Evolutionary conservation across 2,888 invertebrate genomes (phyloP), one percentile per base, ranked within the genome.

Genomic region (Plebejus argus): DNA sequence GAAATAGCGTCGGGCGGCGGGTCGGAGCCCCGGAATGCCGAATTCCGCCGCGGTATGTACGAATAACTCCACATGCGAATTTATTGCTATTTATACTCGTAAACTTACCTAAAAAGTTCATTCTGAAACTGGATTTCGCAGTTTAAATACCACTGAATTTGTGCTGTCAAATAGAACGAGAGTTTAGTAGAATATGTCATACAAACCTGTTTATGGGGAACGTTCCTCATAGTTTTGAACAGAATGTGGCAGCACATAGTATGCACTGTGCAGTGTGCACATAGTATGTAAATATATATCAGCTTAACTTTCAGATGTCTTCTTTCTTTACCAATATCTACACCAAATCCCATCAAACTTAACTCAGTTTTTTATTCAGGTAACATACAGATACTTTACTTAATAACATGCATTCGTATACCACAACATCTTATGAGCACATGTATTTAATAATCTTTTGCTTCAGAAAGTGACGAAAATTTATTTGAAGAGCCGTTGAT

Each of bases 1-100:
- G 74, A 74, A 74, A 74, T 53, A 28, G 28, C 74, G 74, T 53
- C 53, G 28, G 28, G 23, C 72, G 74, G 33, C 53, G 28, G 28
- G 23, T 49, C 72, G 20, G n/a, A 3, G 49, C 18, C 66, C 28
- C 66, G 66, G 66, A 66, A 66, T 66, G 66, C 28, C 66, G 33
- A 33, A 66, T 66, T 66, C 66, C 66, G 18, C 28, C 66, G 15
- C 66, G 66, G 28, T 28, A 66, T 61, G 23, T 66, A 33, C 66
- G 66, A 66, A 33, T 28, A 33, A 66, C 66, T 66, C 28, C 66
- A 66, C 66, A 66, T 12, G 10, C 20, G 61, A 61, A 61, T 66
- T 66, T 66, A 33, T 66, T 66, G 18, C 28, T 33, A 66, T 66
- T 66, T 66, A 66, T 66, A 66, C 66, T 28, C 28, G 66, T 66